These are phyloP conservation scores for Oostethus manadensis DNA, from an alignment of 2,113 vertebrate species.

Conservation along the genomic window DNA sequence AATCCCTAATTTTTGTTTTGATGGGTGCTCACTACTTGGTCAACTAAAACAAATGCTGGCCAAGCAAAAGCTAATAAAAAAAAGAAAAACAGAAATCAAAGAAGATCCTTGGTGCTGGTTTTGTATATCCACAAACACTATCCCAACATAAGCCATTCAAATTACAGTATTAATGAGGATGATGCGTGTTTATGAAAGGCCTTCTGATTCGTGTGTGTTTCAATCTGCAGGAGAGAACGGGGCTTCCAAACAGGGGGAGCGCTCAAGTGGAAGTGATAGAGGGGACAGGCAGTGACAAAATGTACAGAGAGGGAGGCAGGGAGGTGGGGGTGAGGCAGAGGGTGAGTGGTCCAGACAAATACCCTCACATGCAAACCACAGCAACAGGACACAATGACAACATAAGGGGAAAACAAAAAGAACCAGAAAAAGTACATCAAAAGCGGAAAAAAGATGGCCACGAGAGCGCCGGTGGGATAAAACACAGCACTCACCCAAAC, in stretches of 20 bases:
- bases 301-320: constrained; percentile 50
- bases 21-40: not conserved
- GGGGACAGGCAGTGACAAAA: constrained; percentile 63
- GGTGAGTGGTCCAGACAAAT: constrained; percentile 59
- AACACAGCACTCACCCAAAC: constrained; percentile 55
- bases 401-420: constrained; percentile 24
- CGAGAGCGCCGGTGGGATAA: not conserved
- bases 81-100: constrained; percentile 3
- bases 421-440: constrained; percentile 24
- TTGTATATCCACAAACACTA: constrained; percentile 46
- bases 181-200: constrained; percentile 43
- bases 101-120: constrained; percentile 40
- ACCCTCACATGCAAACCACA: constrained; percentile 63
- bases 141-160: constrained; percentile 32
- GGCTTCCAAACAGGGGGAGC: constrained; percentile 58
- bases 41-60: constrained; percentile 6
- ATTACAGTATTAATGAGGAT: constrained; percentile 43
- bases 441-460: constrained; percentile 3
- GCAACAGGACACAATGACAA: constrained; percentile 56
- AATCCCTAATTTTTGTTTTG: too few species aligned
- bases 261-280: constrained; percentile 71
- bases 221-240: constrained; percentile 36
- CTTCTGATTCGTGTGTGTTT: constrained; percentile 43
- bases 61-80: constrained; percentile 1
- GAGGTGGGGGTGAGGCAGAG: constrained; percentile 38